A percentile compares a stretch with the other conserved stretches of the same genome.
Evolutionary conservation across 1,140 invertebrate genomes (phyloP).

Genomic region (Hermatobates lingyangjiaoensis): DNA sequence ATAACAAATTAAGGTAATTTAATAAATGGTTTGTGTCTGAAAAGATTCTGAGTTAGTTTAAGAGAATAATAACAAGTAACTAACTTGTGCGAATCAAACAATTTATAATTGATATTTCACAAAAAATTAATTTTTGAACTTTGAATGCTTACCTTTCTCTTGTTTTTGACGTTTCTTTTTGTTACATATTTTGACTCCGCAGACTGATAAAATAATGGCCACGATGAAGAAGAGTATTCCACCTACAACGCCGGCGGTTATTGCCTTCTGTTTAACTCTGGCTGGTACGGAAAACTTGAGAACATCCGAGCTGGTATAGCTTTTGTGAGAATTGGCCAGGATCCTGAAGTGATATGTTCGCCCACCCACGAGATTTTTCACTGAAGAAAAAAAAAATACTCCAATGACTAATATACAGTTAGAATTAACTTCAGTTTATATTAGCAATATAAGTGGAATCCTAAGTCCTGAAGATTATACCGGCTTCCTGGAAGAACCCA

Average conservation of each 20-base stretch:
- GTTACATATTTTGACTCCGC: slow-evolving; percentile 93
- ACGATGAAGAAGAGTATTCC: slow-evolving; percentile 91
- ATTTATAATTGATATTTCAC: background rate
- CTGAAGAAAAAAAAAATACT: slow-evolving; percentile 29
- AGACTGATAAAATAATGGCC: slow-evolving; percentile 85
- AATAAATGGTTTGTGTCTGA: no score
- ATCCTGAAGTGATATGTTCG: slow-evolving; percentile 80
- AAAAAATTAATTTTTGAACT: slow-evolving; percentile 5
- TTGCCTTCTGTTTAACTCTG: slow-evolving; percentile 76
- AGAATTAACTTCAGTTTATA: background rate
- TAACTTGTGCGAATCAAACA: no score
- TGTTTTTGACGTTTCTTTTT: slow-evolving; percentile 88
- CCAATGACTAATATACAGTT: background rate
- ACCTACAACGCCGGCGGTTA: slow-evolving; percentile 81
- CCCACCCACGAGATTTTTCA: slow-evolving; percentile 76
- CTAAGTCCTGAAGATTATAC: no score
- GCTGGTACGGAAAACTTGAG: slow-evolving; percentile 72
- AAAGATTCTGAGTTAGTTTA: no score
- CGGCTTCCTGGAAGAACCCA: no score
- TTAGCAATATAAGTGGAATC: background rate
- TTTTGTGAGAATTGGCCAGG: slow-evolving; percentile 61
- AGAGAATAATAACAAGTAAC: no score
- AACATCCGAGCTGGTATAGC: slow-evolving; percentile 63
- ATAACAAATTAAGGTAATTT: no score
- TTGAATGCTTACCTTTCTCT: slow-evolving; percentile 90